These are phyloP conservation scores for Labroides dimidiatus DNA, from an alignment of 2,797 vertebrate genomes.

Conservation along the genomic window DNA sequence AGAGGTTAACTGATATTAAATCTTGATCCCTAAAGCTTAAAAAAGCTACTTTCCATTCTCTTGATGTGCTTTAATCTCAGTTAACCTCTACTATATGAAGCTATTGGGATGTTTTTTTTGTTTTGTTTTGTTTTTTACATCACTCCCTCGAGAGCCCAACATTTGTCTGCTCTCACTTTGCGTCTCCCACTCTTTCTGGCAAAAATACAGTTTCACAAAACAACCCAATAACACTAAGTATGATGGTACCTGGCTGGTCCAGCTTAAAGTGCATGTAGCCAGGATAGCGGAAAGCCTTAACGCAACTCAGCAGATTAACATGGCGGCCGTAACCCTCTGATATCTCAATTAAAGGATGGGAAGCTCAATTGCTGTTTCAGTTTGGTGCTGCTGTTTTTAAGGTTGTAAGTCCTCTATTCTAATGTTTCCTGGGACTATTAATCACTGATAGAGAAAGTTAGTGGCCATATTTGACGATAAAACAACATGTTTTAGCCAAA, in stretches of 20 bases:
- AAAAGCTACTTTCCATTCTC: not conserved
- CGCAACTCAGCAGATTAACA: constrained; percentile 6
- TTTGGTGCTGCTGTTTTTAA: not conserved
- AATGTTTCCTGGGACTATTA: not conserved
- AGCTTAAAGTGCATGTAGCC: constrained; percentile 76
- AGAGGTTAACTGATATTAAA: constrained; percentile 86
- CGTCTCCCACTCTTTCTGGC: constrained; percentile 41
- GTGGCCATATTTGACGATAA: not conserved
- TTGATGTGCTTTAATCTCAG: constrained; percentile 67
- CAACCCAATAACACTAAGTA: constrained; percentile 85
- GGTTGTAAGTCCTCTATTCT: not conserved
- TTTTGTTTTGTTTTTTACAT: constrained; percentile 12
- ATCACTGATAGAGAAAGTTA: not conserved
- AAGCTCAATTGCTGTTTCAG: not conserved
- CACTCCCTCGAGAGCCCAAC: constrained; percentile 47
- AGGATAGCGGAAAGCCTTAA: constrained; percentile 23
- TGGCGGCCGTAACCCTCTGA: not conserved
- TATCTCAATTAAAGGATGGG: not conserved
- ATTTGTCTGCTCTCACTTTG: constrained; percentile 45
- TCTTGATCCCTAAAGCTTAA: not conserved
- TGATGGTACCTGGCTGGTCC: constrained; percentile 69
- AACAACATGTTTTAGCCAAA: not conserved
- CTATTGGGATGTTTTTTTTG: constrained; percentile 84
- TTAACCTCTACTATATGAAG: constrained; percentile 87
- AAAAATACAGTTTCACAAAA: constrained; percentile 54